These are phyloP conservation scores for Tautogolabrus adspersus DNA, from an alignment of 2,113 vertebrate genomes.

Conservation along the genomic window DNA sequence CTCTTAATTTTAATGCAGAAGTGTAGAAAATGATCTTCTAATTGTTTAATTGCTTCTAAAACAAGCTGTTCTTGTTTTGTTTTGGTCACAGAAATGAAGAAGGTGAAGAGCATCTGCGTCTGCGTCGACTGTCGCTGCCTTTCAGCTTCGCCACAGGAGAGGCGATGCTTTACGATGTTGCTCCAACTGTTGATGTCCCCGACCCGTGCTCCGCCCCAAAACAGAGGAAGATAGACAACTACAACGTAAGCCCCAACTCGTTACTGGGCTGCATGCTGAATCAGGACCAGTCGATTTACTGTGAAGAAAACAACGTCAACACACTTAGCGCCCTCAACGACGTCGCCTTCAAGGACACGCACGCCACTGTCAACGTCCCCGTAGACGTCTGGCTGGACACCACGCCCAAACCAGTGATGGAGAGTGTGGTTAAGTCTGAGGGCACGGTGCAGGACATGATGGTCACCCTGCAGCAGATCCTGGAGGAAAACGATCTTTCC, in stretches of 20 bases:
- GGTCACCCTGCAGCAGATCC: constrained; percentile 76
- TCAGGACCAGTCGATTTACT: constrained; percentile 81
- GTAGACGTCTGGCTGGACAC: constrained; percentile 43
- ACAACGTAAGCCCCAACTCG: constrained; percentile 71
- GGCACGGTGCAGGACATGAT: constrained; percentile 68
- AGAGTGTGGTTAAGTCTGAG: constrained; percentile 42
- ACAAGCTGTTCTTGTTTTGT: not conserved
- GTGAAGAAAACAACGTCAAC: constrained; percentile 59
- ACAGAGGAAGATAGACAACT: constrained; percentile 11
- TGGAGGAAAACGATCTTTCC: constrained; percentile 38
- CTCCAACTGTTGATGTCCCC: constrained; percentile 54
- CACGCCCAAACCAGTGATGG: accelerated
- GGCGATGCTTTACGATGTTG: constrained; percentile 78
- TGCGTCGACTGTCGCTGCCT: constrained; percentile 83
- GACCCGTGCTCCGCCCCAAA: constrained; percentile 59
- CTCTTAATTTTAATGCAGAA: too few species aligned
- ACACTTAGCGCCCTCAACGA: constrained; percentile 69
- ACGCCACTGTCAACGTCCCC: constrained; percentile 74
- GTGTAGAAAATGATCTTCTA: too few species aligned
- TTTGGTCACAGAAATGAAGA: constrained; percentile 81
- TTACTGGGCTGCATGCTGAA: constrained; percentile 82
- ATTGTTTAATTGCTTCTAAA: too few species aligned
- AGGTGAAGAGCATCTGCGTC: constrained; percentile 86
- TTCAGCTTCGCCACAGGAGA: constrained; percentile 86
- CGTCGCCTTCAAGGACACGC: constrained; percentile 74